Percentiles rank a stretch among this genome's conserved stretches.
Conservation (phyloP, 2,797 vertebrate genomes). For the Taeniopygia guttata region DNA sequence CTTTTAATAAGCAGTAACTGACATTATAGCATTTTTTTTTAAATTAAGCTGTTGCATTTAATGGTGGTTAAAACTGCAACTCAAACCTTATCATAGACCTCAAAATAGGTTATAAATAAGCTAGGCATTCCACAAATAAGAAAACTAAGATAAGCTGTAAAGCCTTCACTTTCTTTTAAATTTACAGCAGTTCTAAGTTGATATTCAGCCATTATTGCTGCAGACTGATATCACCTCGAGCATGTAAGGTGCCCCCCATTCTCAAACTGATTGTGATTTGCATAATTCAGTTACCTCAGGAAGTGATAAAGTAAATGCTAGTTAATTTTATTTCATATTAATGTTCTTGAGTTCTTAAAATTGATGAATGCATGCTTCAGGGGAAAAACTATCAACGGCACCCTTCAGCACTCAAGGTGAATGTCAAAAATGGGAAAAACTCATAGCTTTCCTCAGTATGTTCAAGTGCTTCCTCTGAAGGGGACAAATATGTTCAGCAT, state of each 20-base stretch:
- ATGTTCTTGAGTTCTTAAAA: background rate
- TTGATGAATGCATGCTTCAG: background rate
- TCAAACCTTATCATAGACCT: background rate
- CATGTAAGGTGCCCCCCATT: background rate
- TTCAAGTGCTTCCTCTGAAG: background rate
- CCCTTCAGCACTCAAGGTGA: background rate
- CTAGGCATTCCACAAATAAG: background rate
- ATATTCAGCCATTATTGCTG: background rate
- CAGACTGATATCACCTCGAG: background rate
- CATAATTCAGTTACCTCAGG: background rate
- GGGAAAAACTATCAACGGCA: background rate
- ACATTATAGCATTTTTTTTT: background rate
- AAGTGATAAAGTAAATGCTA: background rate
- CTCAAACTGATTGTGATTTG: background rate
- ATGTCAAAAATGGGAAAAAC: background rate
- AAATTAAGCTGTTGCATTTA: background rate
- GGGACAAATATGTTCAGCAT: background rate
- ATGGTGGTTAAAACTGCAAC: background rate
- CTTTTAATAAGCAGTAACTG: background rate
- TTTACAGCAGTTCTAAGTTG: background rate
- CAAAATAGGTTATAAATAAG: background rate
- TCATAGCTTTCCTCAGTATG: background rate
- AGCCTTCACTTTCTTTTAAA: background rate
- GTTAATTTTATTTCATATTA: conserved; percentile 10
- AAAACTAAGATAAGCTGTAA: background rate